Conservation (phyloP, 2,113 vertebrate species). For the Cyphomyrus discorhynchus region DNA sequence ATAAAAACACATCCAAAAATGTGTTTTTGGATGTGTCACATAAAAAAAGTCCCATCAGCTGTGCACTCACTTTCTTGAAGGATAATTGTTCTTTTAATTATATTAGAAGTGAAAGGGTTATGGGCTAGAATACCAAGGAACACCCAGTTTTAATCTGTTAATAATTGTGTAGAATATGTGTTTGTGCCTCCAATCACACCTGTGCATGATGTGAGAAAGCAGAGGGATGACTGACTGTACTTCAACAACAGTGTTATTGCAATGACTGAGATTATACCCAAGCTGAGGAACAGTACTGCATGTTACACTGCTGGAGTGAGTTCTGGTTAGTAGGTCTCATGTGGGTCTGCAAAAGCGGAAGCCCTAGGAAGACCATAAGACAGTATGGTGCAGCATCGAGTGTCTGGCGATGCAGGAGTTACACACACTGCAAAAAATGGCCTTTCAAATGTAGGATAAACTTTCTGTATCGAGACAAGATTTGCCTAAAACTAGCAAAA, state of each 20-base stretch:
- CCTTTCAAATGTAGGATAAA: no score
- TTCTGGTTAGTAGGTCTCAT: neutral
- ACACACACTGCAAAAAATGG: neutral
- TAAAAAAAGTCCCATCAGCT: neutral
- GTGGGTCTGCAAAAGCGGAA: neutral
- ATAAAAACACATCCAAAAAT: neutral
- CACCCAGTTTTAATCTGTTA: neutral
- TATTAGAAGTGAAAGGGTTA: neutral
- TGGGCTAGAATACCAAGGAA: no score
- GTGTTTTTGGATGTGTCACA: no score
- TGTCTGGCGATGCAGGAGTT: neutral
- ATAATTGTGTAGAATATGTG: neutral
- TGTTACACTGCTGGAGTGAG: neutral
- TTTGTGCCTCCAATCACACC: neutral
- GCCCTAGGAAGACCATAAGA: conserved; percentile 10
- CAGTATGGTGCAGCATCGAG: conserved; percentile 17
- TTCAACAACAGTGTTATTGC: neutral
- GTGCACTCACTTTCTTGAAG: neutral
- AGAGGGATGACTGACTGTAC: neutral
- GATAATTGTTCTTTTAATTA: neutral
- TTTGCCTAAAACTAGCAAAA: no score
- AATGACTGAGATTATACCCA: neutral
- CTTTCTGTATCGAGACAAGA: no score
- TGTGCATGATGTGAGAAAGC: neutral
- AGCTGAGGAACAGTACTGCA: neutral